Evolutionary conservation across 1,140 invertebrate genomes (phyloP), one percentile per base, ranked within the genome.

Genomic region (Spodoptera litura): DNA sequence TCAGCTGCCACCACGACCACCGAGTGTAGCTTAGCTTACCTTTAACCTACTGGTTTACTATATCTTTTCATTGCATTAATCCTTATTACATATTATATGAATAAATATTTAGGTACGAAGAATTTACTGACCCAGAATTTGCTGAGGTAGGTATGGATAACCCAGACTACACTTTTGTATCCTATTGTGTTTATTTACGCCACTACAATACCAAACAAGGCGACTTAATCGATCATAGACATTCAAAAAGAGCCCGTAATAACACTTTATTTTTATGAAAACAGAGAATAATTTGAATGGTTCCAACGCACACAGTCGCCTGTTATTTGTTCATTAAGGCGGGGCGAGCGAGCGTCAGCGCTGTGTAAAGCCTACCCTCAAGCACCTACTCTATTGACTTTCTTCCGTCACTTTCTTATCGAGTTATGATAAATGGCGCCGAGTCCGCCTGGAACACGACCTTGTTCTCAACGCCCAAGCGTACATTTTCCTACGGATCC

Each of bases 341-440:
- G 89, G 88, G 82, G 89, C 87, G 80, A 74, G 61, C 53, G 77
- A 79, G 62, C 73, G 56, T 56, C 78, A 81, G 64, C 83, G 77
- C 81, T 87, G 86, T 84, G 83, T 86, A 85, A 88, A 88, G 85
- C 88, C 89, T 89, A 88, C 88, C 90, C 89, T 86, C 86, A 80
- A 92, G 88, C 91, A 89, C 90, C 91, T 91, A 91, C 88, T 90
- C 88, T 93, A 93, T 93, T 93, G 93, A 94, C 93, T 93, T 92
- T 93, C 91, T 93, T 93, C 90, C 91, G 88, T 87, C 90, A 90
- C 88, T 92, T 93, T 91, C 90, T 91, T 90, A 91, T 89, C 87
- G 83, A 90, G 89, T 91, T 93, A 93, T 92, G 88, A 92, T 88
- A 88, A 94, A 89, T 89, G 87, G 72, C 66, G 79, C 27, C 12